A percentile compares a stretch with the other conserved stretches of the same genome.
Conservation (phyloP, 2,113 vertebrate species). For the Pholis gunnellus region DNA sequence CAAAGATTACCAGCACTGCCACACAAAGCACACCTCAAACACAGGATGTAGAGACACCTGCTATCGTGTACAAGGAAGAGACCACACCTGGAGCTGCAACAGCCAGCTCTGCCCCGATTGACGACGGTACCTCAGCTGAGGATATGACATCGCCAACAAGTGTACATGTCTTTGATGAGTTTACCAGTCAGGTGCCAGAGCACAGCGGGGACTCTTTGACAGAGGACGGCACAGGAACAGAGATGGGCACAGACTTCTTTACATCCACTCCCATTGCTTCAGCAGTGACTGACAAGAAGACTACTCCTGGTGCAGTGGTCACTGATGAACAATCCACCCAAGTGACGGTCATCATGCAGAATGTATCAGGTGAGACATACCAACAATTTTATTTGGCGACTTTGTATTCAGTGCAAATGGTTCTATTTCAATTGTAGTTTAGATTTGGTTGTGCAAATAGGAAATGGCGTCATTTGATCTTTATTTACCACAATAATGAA, state of each 20-base stretch:
- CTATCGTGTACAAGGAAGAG: slow-evolving; percentile 23
- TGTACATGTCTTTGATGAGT: slow-evolving; percentile 76
- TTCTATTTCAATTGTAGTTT: not conserved
- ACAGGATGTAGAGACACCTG: slow-evolving; percentile 12
- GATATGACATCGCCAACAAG: slow-evolving; percentile 76
- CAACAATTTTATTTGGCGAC: not conserved
- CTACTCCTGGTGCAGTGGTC: slow-evolving; percentile 65
- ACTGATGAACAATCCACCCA: slow-evolving; percentile 78
- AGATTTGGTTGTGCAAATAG: not conserved
- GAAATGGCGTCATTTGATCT: not conserved
- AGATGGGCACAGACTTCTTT: slow-evolving; percentile 85
- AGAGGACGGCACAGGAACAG: slow-evolving; percentile 63
- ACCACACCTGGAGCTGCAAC: slow-evolving; percentile 13
- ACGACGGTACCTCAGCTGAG: slow-evolving; percentile 74
- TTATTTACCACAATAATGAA: not conserved
- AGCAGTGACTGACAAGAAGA: slow-evolving; percentile 68
- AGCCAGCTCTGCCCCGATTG: slow-evolving; percentile 64
- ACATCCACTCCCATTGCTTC: slow-evolving; percentile 68
- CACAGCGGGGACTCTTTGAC: slow-evolving; percentile 59
- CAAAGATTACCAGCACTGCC: not conserved
- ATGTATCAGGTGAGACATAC: slow-evolving; percentile 89
- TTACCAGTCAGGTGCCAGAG: slow-evolving; percentile 34
- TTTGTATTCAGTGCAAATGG: not conserved
- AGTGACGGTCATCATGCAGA: slow-evolving; percentile 82
- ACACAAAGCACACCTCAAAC: slow-evolving; percentile 23